Evolutionary conservation across 2,888 invertebrate species (phyloP).

Genomic region (Chrysopilus asiliformis): DNA sequence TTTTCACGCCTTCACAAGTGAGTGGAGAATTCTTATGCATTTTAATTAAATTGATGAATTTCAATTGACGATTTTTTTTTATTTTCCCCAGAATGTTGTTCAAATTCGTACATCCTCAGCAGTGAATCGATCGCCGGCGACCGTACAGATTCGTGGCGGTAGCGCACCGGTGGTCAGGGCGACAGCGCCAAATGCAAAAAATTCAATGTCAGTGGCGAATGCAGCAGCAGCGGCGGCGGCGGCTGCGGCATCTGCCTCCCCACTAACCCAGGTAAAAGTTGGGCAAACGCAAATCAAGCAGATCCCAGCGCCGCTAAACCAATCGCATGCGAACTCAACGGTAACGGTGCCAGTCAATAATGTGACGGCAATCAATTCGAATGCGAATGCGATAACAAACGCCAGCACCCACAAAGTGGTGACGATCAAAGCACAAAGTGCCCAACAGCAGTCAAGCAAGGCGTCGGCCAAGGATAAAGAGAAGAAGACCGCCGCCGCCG

Average conservation of each 20-base stretch:
- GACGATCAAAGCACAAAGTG: conserved; percentile 30
- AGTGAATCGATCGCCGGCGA: conserved; percentile 25
- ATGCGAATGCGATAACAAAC: conserved; percentile 16
- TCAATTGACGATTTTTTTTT: background rate
- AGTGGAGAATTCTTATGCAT: background rate
- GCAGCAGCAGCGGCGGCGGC: conserved; percentile 15
- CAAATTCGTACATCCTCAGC: conserved; percentile 25
- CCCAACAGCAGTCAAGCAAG: conserved; percentile 34
- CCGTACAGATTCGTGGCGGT: conserved; percentile 32
- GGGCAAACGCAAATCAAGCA: conserved; percentile 37
- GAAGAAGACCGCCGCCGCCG: conserved; percentile 47
- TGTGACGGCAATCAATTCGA: conserved; percentile 5
- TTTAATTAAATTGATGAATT: no score
- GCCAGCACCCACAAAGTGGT: conserved; percentile 15
- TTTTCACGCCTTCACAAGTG: conserved; percentile 15
- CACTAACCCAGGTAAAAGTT: conserved; percentile 31
- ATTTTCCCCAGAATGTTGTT: conserved; percentile 27
- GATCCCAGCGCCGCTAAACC: conserved; percentile 16
- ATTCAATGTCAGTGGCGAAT: background rate
- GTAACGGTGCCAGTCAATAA: conserved; percentile 25
- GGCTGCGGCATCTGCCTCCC: no score
- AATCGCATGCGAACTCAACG: background rate
- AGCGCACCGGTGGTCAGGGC: conserved; percentile 21
- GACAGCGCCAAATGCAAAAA: conserved; percentile 18
- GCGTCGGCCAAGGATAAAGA: conserved; percentile 63